Evolutionary conservation across 2,113 vertebrate species (phyloP).

Genomic region (Ochotona curzoniae): DNA sequence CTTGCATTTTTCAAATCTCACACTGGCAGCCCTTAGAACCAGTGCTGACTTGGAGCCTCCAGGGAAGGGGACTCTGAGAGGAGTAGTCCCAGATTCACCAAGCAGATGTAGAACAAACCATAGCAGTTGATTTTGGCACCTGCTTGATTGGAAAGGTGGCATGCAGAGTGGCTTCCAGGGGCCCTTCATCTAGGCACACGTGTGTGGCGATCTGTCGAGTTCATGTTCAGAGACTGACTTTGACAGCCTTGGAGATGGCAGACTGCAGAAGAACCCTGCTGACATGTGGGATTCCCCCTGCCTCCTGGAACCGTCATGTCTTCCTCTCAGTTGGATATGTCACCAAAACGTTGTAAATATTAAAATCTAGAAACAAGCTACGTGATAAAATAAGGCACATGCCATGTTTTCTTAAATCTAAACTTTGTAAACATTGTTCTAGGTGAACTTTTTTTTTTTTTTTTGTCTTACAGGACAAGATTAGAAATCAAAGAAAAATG

Average conservation of each 20-base stretch:
- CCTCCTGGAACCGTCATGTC: neutral
- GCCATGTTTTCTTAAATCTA: neutral
- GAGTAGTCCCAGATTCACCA: neutral
- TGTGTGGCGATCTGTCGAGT: neutral
- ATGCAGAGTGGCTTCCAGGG: neutral
- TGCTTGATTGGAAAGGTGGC: neutral
- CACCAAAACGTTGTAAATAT: neutral
- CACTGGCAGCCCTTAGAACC: neutral
- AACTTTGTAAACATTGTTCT: neutral
- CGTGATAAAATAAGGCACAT: neutral
- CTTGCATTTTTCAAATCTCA: neutral
- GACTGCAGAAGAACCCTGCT: neutral
- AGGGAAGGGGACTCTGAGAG: neutral
- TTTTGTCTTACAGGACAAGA: neutral
- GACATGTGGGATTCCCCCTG: neutral
- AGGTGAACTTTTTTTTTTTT: neutral
- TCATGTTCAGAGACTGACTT: neutral
- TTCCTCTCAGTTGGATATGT: neutral
- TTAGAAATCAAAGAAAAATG: neutral
- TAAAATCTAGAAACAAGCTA: neutral
- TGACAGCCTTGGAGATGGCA: neutral
- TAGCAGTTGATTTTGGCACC: neutral
- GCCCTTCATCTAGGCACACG: neutral
- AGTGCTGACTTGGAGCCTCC: neutral
- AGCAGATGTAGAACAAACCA: too few species aligned